Percentiles rank a stretch among this genome's conserved stretches.
These are phyloP conservation scores for Dioctria rufipes DNA, from an alignment of 2,888 invertebrate species.

Conservation along the genomic window DNA sequence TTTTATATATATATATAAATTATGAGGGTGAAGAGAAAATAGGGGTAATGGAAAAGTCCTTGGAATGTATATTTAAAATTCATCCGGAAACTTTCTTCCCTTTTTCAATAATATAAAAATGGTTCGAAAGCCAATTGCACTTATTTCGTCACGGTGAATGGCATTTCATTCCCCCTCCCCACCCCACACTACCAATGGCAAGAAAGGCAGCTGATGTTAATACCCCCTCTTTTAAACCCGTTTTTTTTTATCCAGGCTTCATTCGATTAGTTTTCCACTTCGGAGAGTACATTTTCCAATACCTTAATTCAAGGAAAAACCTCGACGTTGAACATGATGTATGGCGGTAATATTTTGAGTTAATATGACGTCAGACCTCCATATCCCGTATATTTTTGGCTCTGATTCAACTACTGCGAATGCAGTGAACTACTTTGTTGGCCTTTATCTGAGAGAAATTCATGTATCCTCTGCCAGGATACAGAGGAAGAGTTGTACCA, in stretches of 20 bases:
- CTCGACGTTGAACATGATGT: slow-evolving; percentile 28
- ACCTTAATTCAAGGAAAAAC: slow-evolving; percentile 29
- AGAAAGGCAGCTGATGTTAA: neutral
- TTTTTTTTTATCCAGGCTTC: neutral
- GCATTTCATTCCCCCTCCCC: neutral
- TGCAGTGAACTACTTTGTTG: slow-evolving; percentile 11
- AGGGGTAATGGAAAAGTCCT: neutral
- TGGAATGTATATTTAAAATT: neutral
- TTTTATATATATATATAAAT: too few species aligned
- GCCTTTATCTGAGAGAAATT: neutral
- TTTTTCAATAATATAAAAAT: neutral
- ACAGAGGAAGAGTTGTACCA: neutral
- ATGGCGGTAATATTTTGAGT: slow-evolving; percentile 32
- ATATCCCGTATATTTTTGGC: slow-evolving; percentile 8
- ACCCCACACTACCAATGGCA: neutral
- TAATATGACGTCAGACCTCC: slow-evolving; percentile 28
- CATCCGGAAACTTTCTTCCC: neutral
- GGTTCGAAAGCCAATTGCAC: neutral
- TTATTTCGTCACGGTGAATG: neutral
- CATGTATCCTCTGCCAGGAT: slow-evolving; percentile 4
- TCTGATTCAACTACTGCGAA: neutral
- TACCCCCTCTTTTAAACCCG: neutral
- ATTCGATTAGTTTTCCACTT: slow-evolving; percentile 26
- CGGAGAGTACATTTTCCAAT: slow-evolving; percentile 23
- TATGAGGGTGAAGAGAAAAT: too few species aligned